Conservation (phyloP, 2,113 vertebrate species). For the Lipotes vexillifer region DNA sequence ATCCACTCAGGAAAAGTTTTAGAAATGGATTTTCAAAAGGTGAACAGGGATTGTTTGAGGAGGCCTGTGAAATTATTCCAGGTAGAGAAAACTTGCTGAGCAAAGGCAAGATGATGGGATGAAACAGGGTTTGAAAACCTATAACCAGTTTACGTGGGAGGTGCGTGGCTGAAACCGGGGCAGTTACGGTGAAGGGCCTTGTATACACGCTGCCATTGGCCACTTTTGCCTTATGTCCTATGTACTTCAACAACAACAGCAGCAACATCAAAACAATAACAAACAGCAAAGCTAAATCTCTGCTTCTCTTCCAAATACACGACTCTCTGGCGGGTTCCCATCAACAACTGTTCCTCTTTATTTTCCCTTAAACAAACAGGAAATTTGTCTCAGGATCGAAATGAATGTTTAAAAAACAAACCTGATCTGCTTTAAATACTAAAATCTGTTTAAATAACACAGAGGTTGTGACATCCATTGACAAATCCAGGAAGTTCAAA, state of each 20-base stretch:
- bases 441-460: slow-evolving; percentile 54
- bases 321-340: not conserved
- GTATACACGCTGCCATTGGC: rapidly evolving
- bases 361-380: slow-evolving; percentile 27
- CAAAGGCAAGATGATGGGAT: not conserved
- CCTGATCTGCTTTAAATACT: slow-evolving; percentile 52
- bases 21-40: not conserved
- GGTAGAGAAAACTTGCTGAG: not conserved
- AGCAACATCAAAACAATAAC: not conserved
- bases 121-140: not conserved
- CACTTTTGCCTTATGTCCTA: not conserved
- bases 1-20: not conserved
- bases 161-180: not conserved
- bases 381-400: slow-evolving; percentile 40
- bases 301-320: not conserved
- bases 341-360: not conserved
- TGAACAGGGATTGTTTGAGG: not conserved
- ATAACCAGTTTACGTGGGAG: not conserved
- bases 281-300: not conserved
- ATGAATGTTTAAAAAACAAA: slow-evolving; percentile 62
- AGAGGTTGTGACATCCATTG: slow-evolving; percentile 24
- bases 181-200: not conserved
- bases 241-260: not conserved
- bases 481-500: slow-evolving; percentile 56
- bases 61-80: not conserved